Conservation (phyloP, 1,140 invertebrate species). For the Hetaerina americana region DNA sequence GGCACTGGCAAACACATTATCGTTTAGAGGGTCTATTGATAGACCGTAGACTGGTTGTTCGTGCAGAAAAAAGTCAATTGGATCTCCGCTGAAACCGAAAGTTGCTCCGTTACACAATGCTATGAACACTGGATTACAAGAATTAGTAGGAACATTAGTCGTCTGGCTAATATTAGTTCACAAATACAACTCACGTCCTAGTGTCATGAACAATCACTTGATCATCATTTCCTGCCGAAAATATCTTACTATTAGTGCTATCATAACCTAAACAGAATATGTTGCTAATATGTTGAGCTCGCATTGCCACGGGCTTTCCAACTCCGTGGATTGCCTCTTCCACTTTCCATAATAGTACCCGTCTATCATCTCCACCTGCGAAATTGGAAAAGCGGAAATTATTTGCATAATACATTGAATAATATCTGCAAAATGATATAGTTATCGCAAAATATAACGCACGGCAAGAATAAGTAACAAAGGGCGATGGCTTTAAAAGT, state of each 20-base stretch:
- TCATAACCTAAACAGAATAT: slow-evolving; percentile 87
- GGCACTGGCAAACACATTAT: slow-evolving; percentile 72
- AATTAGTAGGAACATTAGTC: too few relatives aligned
- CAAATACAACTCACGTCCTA: slow-evolving; percentile 45
- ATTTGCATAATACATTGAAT: too few relatives aligned
- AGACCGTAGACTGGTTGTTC: slow-evolving; percentile 82
- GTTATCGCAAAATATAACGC: too few relatives aligned
- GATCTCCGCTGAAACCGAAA: slow-evolving; percentile 53
- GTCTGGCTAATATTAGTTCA: too few relatives aligned
- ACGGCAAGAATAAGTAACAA: too few relatives aligned
- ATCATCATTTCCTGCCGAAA: slow-evolving; percentile 90
- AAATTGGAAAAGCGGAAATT: too few relatives aligned
- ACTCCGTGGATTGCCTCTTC: slow-evolving; percentile 54
- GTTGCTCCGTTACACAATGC: too few relatives aligned
- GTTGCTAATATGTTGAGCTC: slow-evolving; percentile 75
- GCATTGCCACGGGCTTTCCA: slow-evolving; percentile 46
- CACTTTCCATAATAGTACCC: slow-evolving; percentile 80
- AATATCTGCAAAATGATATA: too few relatives aligned
- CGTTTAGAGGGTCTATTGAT: slow-evolving; percentile 69
- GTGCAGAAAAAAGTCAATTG: slow-evolving; percentile 64
- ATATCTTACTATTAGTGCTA: slow-evolving; percentile 60
- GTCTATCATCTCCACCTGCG: slow-evolving; percentile 79
- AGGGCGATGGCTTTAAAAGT: too few relatives aligned
- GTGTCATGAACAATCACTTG: slow-evolving; percentile 81
- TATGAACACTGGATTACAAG: too few relatives aligned